phyloP scores from a whole-genome alignment of 2,888 invertebrate species.

The Cataglyphis livida region DNA sequence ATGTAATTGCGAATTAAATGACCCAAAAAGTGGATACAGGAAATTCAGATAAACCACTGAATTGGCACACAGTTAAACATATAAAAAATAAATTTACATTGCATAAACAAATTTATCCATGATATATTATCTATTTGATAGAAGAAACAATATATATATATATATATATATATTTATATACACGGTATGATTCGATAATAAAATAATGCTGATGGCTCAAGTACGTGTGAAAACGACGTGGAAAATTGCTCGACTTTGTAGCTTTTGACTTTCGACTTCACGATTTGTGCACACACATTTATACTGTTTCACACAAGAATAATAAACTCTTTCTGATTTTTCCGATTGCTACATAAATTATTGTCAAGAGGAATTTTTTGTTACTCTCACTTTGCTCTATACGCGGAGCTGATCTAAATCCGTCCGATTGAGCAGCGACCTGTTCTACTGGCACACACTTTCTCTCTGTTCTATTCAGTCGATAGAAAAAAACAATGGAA shows the following conservation, averaged over 20 bases:
- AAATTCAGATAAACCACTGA: constrained; percentile 49
- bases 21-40: constrained; percentile 56
- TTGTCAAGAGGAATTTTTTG: constrained; percentile 64
- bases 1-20: constrained; percentile 59
- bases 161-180: not conserved
- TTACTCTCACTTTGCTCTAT: constrained; percentile 55
- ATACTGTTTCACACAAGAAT: not conserved
- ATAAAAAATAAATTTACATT: constrained; percentile 9
- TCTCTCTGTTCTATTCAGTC: constrained; percentile 58
- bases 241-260: constrained; percentile 27
- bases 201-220: constrained; percentile 28
- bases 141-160: not conserved
- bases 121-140: not conserved
- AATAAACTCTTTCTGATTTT: constrained; percentile 42
- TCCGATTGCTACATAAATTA: constrained; percentile 57
- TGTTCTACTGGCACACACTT: constrained; percentile 68
- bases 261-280: not conserved
- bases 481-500: constrained; percentile 53
- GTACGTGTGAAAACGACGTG: constrained; percentile 22
- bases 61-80: not conserved
- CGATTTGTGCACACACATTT: constrained; percentile 61
- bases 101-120: not conserved
- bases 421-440: constrained; percentile 66
- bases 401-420: constrained; percentile 59
- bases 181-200: constrained; percentile 17